Conservation (phyloP, 2,797 vertebrate genomes). For the Schizothorax lantsangensis region DNA sequence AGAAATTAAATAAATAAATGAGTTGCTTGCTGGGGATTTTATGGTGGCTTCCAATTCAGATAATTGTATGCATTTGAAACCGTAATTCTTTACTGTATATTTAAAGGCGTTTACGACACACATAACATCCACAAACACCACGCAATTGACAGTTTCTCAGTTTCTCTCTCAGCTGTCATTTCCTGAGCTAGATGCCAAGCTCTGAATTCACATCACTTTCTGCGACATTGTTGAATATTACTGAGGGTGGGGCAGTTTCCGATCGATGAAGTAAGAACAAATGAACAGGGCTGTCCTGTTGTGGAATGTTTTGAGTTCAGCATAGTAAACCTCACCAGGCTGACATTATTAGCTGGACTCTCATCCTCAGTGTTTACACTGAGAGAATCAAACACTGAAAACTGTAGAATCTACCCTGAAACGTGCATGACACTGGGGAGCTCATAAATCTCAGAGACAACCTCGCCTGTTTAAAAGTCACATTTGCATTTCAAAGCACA, state of each 20-base stretch:
- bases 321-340: background rate
- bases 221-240: background rate
- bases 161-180: background rate
- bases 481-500: slow-evolving; percentile 35
- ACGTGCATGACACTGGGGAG: background rate
- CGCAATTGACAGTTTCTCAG: background rate
- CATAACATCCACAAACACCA: background rate
- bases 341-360: background rate
- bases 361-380: background rate
- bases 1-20: background rate
- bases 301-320: background rate
- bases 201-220: background rate
- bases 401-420: background rate
- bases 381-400: slow-evolving; percentile 7
- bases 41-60: background rate
- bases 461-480: background rate
- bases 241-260: background rate
- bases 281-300: background rate
- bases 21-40: background rate
- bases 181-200: slow-evolving; percentile 1
- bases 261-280: background rate
- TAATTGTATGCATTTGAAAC: background rate
- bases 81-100: background rate
- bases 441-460: background rate
- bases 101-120: background rate